A percentile compares a stretch with the other conserved stretches of the same genome.
Evolutionary conservation across 2,797 vertebrate genomes (phyloP).

Genomic region (Lophius americanus): DNA sequence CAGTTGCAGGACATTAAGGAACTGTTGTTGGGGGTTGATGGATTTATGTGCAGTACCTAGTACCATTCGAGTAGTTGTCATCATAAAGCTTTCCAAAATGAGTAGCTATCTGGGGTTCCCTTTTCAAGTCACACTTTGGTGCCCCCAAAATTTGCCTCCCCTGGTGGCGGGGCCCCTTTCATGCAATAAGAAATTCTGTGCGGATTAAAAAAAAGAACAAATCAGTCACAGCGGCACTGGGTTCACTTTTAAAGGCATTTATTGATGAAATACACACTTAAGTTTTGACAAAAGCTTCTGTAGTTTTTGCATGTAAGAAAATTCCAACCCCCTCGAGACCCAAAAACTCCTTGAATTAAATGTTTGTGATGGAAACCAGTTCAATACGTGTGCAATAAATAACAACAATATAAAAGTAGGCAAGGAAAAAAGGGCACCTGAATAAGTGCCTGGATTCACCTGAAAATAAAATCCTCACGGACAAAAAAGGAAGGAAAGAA

Average conservation of each 20-base stretch:
- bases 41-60: neutral
- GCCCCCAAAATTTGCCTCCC: too few species aligned
- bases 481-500: conserved; percentile 12
- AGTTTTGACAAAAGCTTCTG: conserved; percentile 83
- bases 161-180: too few species aligned
- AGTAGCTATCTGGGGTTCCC: too few species aligned
- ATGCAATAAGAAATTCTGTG: too few species aligned
- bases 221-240: neutral
- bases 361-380: conserved; percentile 77
- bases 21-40: too few species aligned
- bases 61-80: neutral
- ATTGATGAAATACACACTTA: conserved; percentile 89
- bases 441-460: conserved; percentile 70
- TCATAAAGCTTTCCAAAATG: neutral
- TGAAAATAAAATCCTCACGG: conserved; percentile 41
- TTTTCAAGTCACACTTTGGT: too few species aligned
- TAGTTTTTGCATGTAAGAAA: conserved; percentile 80
- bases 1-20: too few species aligned
- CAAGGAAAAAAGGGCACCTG: conserved; percentile 68
- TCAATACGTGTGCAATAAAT: conserved; percentile 85
- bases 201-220: neutral
- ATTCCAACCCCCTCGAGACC: conserved; percentile 72
- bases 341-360: conserved; percentile 69
- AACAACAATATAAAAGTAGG: conserved; percentile 79
- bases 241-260: conserved; percentile 84